Conservation (phyloP, 2,797 vertebrate genomes). For the Pachyuromys duprasi region DNA sequence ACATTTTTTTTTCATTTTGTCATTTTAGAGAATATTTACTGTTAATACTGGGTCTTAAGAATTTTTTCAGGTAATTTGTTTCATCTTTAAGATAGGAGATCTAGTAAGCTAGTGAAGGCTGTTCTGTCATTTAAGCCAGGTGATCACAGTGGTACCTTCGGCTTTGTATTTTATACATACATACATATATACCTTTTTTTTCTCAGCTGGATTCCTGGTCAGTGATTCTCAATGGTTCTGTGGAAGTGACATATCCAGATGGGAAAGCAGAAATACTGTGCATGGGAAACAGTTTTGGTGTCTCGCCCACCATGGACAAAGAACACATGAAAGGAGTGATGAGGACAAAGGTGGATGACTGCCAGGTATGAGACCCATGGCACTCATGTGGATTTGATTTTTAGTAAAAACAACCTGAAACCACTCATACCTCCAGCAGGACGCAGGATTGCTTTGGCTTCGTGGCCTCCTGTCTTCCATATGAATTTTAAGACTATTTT, state of each 20-base stretch:
- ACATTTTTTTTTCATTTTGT: neutral
- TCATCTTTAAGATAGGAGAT: neutral
- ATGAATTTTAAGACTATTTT: neutral
- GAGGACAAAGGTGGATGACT: slow-evolving; percentile 99
- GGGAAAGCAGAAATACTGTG: slow-evolving; percentile 96
- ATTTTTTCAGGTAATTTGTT: neutral
- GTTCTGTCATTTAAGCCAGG: neutral
- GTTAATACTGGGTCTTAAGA: neutral
- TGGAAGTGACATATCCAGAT: slow-evolving; percentile 97
- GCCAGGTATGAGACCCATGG: slow-evolving; percentile 91
- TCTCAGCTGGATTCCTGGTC: slow-evolving; percentile 98
- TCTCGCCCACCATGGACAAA: slow-evolving; percentile 99
- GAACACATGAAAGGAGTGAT: slow-evolving; percentile 99
- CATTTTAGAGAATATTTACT: slow-evolving; percentile 30
- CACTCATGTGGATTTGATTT: neutral
- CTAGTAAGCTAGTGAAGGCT: neutral
- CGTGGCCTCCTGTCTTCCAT: neutral
- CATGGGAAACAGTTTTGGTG: slow-evolving; percentile 99
- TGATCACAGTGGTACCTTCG: neutral
- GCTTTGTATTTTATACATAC: slow-evolving; percentile 25
- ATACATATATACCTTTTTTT: too few species aligned
- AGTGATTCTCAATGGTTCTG: slow-evolving; percentile 98
- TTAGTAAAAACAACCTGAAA: neutral
- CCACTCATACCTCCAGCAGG: neutral
- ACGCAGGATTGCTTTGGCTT: neutral